Percentiles rank a stretch among this genome's conserved stretches.
phyloP scores from a whole-genome alignment of 2,113 vertebrate species.

The Edolisoma coerulescens region DNA sequence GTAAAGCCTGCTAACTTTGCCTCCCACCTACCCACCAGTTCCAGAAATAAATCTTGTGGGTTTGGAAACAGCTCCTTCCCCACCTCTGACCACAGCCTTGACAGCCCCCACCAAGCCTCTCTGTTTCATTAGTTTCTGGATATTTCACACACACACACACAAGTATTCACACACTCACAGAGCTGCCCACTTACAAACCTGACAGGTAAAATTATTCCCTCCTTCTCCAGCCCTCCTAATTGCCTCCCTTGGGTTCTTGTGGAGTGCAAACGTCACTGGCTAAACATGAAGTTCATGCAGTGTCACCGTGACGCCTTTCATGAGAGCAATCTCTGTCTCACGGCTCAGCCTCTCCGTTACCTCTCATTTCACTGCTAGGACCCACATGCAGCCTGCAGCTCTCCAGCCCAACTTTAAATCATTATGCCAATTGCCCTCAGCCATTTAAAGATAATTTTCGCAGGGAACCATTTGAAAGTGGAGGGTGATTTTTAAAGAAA shows the following conservation, averaged over 20 bases:
- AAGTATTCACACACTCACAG: neutral
- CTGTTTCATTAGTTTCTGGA: neutral
- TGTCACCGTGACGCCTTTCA: constrained; percentile 2
- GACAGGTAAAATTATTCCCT: constrained; percentile 57
- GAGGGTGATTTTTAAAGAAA: neutral
- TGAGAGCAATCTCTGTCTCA: neutral
- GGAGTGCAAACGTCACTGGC: constrained; percentile 14
- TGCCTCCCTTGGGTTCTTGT: constrained; percentile 31
- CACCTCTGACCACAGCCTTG: constrained; percentile 33
- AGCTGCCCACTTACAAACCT: constrained; percentile 39
- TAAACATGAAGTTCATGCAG: neutral
- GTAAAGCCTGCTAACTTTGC: constrained; percentile 12
- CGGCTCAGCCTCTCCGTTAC: neutral
- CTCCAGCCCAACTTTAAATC: neutral
- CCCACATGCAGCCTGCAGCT: neutral
- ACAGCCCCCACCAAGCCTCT: neutral
- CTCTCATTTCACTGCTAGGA: neutral
- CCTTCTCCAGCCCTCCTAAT: constrained; percentile 30
- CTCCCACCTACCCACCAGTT: constrained; percentile 3
- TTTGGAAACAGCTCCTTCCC: constrained; percentile 45
- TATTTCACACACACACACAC: neutral
- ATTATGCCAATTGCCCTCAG: neutral
- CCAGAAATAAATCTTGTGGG: constrained; percentile 55
- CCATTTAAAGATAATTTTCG: neutral
- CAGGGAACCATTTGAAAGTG: neutral